These are phyloP conservation scores for Thalassarche chlororhynchos DNA, from an alignment of 2,113 vertebrate species.

Conservation along the genomic window DNA sequence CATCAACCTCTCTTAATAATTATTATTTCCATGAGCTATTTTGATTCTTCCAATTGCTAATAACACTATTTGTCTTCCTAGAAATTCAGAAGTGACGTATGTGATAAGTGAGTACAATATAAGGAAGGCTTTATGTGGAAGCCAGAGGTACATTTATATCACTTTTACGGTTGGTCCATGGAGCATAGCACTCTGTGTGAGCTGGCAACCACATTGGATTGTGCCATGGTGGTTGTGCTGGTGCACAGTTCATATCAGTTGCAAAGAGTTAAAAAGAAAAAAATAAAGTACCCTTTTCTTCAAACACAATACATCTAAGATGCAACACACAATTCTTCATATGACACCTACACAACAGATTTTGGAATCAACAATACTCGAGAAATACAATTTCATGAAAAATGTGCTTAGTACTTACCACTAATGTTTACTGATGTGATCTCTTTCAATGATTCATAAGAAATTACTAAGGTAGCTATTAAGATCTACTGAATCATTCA, in stretches of 20 bases:
- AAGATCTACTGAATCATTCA: slow-evolving; percentile 73
- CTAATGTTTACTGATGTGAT: slow-evolving; percentile 49
- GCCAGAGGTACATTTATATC: not conserved
- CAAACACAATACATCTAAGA: not conserved
- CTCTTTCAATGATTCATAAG: slow-evolving; percentile 68
- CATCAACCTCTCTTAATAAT: not conserved
- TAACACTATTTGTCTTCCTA: not conserved
- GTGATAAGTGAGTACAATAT: not conserved
- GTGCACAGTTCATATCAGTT: not conserved
- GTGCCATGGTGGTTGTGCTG: not conserved
- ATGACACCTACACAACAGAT: not conserved
- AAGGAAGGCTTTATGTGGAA: not conserved
- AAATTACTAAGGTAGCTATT: slow-evolving; percentile 70
- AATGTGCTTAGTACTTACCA: not conserved
- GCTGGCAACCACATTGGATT: not conserved
- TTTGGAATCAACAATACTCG: not conserved
- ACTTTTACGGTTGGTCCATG: not conserved
- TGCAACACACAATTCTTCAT: not conserved
- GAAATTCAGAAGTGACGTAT: not conserved
- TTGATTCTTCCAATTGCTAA: not conserved
- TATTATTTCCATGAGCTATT: not conserved
- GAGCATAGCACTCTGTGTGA: not conserved
- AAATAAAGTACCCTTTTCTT: not conserved
- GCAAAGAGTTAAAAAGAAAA: not conserved
- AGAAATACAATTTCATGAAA: not conserved